Evolutionary conservation across 2,797 vertebrate genomes (phyloP).

Genomic region (Rhadinocentrus ornatus): DNA sequence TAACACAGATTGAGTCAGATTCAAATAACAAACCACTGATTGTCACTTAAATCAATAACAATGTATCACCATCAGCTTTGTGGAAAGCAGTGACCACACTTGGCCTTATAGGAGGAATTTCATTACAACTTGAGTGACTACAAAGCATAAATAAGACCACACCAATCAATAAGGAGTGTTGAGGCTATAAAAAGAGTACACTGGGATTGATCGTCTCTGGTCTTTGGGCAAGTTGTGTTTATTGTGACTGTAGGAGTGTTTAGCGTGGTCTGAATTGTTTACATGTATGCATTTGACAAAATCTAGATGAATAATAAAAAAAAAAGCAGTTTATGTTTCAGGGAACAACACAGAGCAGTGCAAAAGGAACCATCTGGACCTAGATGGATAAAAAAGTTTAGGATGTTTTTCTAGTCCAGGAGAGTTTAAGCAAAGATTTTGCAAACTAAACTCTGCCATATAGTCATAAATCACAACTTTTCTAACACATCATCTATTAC

Average conservation of each 20-base stretch:
- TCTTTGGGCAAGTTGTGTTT: slow-evolving; percentile 18
- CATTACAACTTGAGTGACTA: slow-evolving; percentile 40
- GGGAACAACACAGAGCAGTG: neutral
- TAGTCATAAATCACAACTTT: no score
- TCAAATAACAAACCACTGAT: slow-evolving; percentile 16
- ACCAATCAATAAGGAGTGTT: slow-evolving; percentile 54
- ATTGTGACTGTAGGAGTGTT: slow-evolving; percentile 8
- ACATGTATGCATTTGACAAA: neutral
- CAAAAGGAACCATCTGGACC: neutral
- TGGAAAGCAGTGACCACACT: slow-evolving; percentile 35
- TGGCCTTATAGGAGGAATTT: slow-evolving; percentile 33
- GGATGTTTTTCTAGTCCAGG: neutral
- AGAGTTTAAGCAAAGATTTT: neutral
- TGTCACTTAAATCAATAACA: slow-evolving; percentile 34
- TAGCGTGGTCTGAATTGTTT: slow-evolving; percentile 16
- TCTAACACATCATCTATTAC: no score
- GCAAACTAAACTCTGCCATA: no score
- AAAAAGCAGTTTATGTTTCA: neutral
- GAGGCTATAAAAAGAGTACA: slow-evolving; percentile 43
- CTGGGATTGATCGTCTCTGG: slow-evolving; percentile 46
- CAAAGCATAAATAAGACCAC: slow-evolving; percentile 40
- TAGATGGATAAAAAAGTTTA: slow-evolving; percentile 2
- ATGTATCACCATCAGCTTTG: slow-evolving; percentile 12
- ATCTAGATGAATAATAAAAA: neutral
- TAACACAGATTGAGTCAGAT: neutral